Conservation (phyloP, 2,888 invertebrate genomes). For the Microctonus aethiopoides region DNA sequence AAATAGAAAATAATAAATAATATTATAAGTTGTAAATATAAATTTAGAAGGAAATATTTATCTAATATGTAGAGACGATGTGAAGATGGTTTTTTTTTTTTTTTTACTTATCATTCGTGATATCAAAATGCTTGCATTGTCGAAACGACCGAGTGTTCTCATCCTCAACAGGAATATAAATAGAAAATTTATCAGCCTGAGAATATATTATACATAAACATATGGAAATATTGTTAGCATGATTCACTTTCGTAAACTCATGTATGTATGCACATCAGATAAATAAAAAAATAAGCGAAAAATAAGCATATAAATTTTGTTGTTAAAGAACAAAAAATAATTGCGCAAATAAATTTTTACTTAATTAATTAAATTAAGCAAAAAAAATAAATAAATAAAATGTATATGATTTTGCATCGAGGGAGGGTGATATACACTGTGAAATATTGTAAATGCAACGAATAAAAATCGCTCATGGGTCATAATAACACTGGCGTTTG, state of each 20-base stretch:
- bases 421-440: background rate
- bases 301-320: too few species aligned
- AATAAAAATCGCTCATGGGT: background rate
- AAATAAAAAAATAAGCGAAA: background rate
- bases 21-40: too few species aligned
- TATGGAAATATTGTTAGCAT: slow-evolving; percentile 50
- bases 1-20: too few species aligned
- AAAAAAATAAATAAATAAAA: too few species aligned
- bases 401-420: too few species aligned
- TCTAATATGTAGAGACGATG: too few species aligned
- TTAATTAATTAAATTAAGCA: background rate
- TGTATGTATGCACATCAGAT: background rate
- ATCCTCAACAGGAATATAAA: slow-evolving; percentile 54
- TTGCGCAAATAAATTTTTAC: background rate
- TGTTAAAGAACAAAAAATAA: too few species aligned
- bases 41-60: too few species aligned
- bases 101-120: background rate
- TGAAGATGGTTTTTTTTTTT: background rate
- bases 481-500: slow-evolving; percentile 22
- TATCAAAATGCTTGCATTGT: slow-evolving; percentile 6
- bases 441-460: background rate
- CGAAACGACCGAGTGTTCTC: slow-evolving; percentile 17
- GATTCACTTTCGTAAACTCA: slow-evolving; percentile 40
- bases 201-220: slow-evolving; percentile 32
- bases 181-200: slow-evolving; percentile 54